These are phyloP conservation scores for Machimus rusticus DNA, from an alignment of 2,888 invertebrate genomes.

Conservation along the genomic window DNA sequence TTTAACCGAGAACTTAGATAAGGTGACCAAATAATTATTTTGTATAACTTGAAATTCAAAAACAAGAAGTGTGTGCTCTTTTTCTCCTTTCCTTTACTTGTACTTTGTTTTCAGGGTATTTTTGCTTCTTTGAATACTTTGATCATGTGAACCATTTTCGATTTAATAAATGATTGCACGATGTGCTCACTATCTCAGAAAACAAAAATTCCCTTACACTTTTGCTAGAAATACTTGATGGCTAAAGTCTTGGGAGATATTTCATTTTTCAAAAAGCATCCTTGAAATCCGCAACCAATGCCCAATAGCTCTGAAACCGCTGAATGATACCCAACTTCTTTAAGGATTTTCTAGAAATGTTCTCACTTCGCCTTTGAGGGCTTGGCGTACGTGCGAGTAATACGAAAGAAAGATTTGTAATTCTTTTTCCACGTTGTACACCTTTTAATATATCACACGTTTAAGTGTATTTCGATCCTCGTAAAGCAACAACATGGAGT, in stretches of 20 bases:
- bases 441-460: conserved; percentile 32
- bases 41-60: too few species aligned
- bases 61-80: too few species aligned
- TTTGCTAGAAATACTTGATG: neutral
- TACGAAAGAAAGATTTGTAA: conserved; percentile 9
- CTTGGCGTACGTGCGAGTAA: conserved; percentile 20
- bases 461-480: conserved; percentile 9
- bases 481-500: neutral
- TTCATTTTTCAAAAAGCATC: neutral
- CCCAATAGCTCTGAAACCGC: neutral
- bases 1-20: neutral
- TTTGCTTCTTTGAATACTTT: too few species aligned
- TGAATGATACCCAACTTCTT: neutral
- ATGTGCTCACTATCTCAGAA: neutral
- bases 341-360: neutral
- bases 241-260: neutral
- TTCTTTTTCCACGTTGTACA: conserved; percentile 16
- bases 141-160: neutral
- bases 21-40: too few species aligned
- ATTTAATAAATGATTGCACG: neutral
- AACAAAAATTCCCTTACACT: neutral
- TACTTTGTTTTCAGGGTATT: too few species aligned
- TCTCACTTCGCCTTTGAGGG: neutral
- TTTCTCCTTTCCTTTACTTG: too few species aligned
- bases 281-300: neutral